Percentiles rank a stretch among this genome's conserved stretches.
Evolutionary conservation across 2,113 vertebrate species (phyloP).

Genomic region (Pardalotus punctatus): DNA sequence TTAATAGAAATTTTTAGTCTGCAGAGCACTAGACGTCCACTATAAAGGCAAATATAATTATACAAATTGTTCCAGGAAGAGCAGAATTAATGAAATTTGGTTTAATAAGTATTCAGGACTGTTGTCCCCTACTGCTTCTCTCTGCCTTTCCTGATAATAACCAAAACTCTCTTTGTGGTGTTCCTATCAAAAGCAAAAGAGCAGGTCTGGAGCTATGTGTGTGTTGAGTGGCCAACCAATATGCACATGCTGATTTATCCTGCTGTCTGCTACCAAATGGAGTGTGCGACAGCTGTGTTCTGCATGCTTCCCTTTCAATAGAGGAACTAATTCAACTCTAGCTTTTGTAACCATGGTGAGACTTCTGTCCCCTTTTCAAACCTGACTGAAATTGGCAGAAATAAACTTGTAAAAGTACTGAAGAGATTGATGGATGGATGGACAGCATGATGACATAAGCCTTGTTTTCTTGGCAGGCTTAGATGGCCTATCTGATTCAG

Average conservation of each 20-base stretch:
- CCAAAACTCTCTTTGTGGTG: conserved; percentile 14
- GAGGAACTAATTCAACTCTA: conserved; percentile 2
- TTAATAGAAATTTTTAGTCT: not conserved
- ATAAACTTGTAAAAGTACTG: not conserved
- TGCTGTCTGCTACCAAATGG: conserved; percentile 24
- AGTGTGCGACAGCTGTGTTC: conserved; percentile 29
- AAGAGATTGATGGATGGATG: not conserved
- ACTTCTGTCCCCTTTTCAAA: conserved; percentile 6
- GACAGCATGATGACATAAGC: not conserved
- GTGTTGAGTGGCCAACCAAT: not conserved
- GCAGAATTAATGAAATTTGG: conserved; percentile 28
- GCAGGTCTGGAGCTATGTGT: not conserved
- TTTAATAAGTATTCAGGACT: not conserved
- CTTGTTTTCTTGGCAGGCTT: not conserved
- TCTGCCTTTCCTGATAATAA: conserved; percentile 1
- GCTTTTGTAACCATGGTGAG: not conserved
- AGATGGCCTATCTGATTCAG: not conserved
- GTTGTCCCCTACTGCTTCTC: not conserved
- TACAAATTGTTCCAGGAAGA: conserved; percentile 36
- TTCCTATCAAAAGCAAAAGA: not conserved
- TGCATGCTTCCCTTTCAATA: not conserved
- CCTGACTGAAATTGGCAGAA: conserved; percentile 11
- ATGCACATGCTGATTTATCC: not conserved
- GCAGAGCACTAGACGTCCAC: not conserved
- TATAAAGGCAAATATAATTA: conserved; percentile 9